Evolutionary conservation across 2,113 vertebrate genomes (phyloP).

Genomic region (Coturnix japonica): DNA sequence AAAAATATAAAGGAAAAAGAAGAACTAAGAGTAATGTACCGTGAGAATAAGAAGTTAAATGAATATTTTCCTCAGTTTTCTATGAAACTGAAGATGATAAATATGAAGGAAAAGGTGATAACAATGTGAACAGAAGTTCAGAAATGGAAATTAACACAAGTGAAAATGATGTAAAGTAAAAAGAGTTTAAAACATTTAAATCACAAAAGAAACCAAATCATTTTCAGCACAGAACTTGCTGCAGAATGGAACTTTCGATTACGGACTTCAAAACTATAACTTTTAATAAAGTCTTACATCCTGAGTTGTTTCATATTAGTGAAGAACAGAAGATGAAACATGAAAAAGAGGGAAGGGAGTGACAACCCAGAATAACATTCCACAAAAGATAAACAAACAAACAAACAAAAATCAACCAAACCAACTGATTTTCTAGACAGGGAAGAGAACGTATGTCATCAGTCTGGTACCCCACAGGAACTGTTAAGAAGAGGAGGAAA

Average conservation of each 20-base stretch:
- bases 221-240: neutral
- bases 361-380: slow-evolving; percentile 19
- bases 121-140: neutral
- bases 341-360: slow-evolving; percentile 6
- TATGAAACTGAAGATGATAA: neutral
- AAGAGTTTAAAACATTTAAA: neutral
- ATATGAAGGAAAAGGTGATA: neutral
- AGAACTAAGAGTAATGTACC: neutral
- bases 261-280: neutral
- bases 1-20: neutral
- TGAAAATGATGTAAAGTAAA: neutral
- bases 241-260: neutral
- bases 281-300: neutral
- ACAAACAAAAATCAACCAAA: neutral
- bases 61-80: neutral
- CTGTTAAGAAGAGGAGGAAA: slow-evolving; percentile 23
- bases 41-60: neutral
- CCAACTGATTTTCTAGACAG: slow-evolving; percentile 41
- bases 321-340: neutral
- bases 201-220: neutral
- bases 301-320: neutral
- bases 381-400: neutral
- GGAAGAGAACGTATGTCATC: slow-evolving; percentile 34
- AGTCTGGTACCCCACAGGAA: slow-evolving; percentile 59
- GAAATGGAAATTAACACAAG: neutral